Conservation (phyloP, 2,113 vertebrate species). For the Ammospiza caudacuta region DNA sequence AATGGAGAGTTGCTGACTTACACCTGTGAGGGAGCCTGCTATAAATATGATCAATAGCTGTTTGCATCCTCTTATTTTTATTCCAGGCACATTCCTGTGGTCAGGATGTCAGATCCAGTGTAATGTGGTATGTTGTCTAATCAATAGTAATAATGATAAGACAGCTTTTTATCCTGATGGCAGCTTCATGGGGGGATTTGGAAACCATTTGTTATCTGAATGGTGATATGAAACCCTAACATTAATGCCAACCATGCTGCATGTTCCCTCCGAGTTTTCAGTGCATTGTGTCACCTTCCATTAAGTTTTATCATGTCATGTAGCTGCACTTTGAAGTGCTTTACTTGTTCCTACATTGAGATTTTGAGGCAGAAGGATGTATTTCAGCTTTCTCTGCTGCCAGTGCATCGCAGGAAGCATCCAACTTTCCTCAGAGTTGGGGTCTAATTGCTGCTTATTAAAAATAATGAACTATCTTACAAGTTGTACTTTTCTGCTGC, state of each 20-base stretch:
- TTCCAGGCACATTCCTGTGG: neutral
- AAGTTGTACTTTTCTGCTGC: conserved; percentile 38
- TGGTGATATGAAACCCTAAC: neutral
- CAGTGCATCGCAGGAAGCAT: neutral
- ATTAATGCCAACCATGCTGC: neutral
- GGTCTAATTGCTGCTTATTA: conserved; percentile 64
- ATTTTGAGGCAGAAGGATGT: neutral
- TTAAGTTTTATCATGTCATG: neutral
- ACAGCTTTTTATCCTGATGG: neutral
- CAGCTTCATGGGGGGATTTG: neutral
- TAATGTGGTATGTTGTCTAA: conserved; percentile 8
- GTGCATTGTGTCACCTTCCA: neutral
- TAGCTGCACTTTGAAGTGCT: neutral
- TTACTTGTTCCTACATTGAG: neutral
- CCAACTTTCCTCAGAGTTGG: neutral
- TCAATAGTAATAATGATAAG: conserved; percentile 42
- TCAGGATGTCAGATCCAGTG: neutral
- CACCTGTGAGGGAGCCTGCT: neutral
- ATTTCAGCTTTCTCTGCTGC: neutral
- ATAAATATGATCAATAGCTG: neutral
- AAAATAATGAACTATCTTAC: conserved; percentile 67
- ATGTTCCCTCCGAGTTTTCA: neutral
- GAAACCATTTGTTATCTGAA: conserved; percentile 27
- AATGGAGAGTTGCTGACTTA: neutral
- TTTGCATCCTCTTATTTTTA: conserved; percentile 41